Evolutionary conservation across 2,113 vertebrate genomes (phyloP), one percentile per base, ranked within the genome.

Genomic region (Prochilodus magdalenae): DNA sequence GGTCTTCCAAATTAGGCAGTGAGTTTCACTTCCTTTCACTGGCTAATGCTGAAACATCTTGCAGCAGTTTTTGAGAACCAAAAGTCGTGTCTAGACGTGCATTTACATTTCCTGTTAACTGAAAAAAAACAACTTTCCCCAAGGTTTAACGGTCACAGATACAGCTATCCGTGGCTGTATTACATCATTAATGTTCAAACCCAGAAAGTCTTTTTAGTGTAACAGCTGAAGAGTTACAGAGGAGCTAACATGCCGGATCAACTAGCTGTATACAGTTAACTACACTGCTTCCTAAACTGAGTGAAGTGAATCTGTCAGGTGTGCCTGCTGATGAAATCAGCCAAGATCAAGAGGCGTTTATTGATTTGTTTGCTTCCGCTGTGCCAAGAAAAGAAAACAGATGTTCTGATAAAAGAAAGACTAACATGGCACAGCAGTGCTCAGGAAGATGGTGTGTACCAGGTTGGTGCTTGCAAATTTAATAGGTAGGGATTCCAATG

Each of bases 361-460:
- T 81, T 74, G 59, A 63, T 72, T 65, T 69, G 65, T 79, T 74
- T 77, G 53, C 73, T 75, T 77, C 36, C 55, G 24, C 78, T 59
- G 47, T 73, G 79, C 55, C 77, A 62, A 22, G 8, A 5, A 15
- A 57, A 62, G 18, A 67, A 66, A 77, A 76, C 80, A 73, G 74
- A 76, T 75, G 74, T 55, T 71, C 63, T 77, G 69, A 26, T 78
- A 26, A 26, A 78, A 78, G 76, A 60, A 59, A 59, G 60, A 65
- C 67, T 62, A 36, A 83, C 74, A 53, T 83, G 80, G 75, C 51
- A 33, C 60, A 59, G 71, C 63, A 30, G 36, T 36, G 40, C 65
- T 63, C 33, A 82, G 75, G 69, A 71, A 81, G 63, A 51, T 33
- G 15, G 27, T 16, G 26, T 20, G 13, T 27, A 73, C 27, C 33